Conservation (phyloP, 2,797 vertebrate genomes). For the Lophura swinhoii region DNA sequence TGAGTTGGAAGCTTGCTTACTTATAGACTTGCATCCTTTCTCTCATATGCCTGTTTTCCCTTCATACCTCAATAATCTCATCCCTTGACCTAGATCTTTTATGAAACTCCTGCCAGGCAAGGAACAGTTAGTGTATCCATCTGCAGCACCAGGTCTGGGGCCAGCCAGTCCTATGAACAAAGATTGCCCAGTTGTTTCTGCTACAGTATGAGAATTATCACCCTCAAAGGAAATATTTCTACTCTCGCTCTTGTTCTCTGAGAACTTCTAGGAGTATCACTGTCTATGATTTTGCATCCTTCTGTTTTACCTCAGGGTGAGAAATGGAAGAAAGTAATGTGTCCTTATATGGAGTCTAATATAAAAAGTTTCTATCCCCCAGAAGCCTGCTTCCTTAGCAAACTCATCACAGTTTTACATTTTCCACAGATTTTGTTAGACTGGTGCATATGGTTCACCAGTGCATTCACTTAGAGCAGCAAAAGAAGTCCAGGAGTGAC, state of each 20-base stretch:
- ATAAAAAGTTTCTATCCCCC: not conserved
- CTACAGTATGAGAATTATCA: not conserved
- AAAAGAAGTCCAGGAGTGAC: not conserved
- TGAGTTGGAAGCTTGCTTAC: not conserved
- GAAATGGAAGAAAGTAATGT: fast-evolving
- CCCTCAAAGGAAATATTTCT: not conserved
- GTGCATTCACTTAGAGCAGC: not conserved
- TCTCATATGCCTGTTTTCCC: not conserved
- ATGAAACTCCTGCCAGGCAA: not conserved
- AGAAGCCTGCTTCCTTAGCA: not conserved
- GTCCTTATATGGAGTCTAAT: not conserved
- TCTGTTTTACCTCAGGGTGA: fast-evolving
- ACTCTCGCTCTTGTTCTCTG: not conserved
- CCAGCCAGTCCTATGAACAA: not conserved
- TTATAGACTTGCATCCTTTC: not conserved
- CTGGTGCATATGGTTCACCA: not conserved
- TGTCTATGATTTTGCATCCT: not conserved
- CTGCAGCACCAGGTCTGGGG: not conserved
- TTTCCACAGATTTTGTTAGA: not conserved
- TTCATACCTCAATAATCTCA: not conserved
- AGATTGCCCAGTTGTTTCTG: not conserved
- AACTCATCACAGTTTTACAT: fast-evolving
- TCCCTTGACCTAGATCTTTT: not conserved
- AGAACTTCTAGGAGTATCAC: not conserved
- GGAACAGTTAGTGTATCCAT: not conserved